These are phyloP conservation scores for Drosophila pegasa DNA, from an alignment of 2,888 invertebrate species.

Conservation along the genomic window DNA sequence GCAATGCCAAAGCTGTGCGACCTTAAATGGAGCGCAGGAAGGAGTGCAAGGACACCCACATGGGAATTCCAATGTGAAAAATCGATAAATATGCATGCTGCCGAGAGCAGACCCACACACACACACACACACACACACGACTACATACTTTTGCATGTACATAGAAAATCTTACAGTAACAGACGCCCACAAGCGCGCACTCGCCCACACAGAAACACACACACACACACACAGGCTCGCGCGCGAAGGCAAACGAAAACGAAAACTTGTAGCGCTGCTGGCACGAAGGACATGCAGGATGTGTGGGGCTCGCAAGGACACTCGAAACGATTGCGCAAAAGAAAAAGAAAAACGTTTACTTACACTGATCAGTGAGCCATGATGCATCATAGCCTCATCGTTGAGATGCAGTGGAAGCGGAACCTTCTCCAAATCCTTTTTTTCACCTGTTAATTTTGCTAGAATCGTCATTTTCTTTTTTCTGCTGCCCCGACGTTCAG, in stretches of 20 bases:
- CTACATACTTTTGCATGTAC: slow-evolving; percentile 28
- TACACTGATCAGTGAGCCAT: slow-evolving; percentile 76
- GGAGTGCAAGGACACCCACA: slow-evolving; percentile 69
- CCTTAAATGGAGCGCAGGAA: slow-evolving; percentile 49
- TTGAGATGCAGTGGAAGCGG: slow-evolving; percentile 87
- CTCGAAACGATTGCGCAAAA: slow-evolving; percentile 59
- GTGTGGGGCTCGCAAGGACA: slow-evolving; percentile 62
- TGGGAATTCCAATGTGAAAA: slow-evolving; percentile 70
- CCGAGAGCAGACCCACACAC: slow-evolving; percentile 26
- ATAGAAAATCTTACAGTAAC: slow-evolving; percentile 32
- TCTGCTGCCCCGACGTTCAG: not conserved
- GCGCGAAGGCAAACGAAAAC: slow-evolving; percentile 50
- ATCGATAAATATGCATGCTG: slow-evolving; percentile 71
- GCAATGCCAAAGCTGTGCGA: slow-evolving; percentile 32
- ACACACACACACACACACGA: slow-evolving; percentile 3
- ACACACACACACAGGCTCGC: slow-evolving; percentile 15
- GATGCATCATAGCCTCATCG: slow-evolving; percentile 74
- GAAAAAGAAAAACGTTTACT: slow-evolving; percentile 56
- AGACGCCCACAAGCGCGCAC: slow-evolving; percentile 27
- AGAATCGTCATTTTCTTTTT: slow-evolving; percentile 90
- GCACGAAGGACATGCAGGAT: slow-evolving; percentile 48
- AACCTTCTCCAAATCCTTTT: slow-evolving; percentile 88
- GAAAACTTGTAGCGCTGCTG: slow-evolving; percentile 69
- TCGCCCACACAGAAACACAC: slow-evolving; percentile 14
- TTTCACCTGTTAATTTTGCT: slow-evolving; percentile 90